phyloP scores from a whole-genome alignment of 1,140 invertebrate genomes.

The Latrodectus geometricus region DNA sequence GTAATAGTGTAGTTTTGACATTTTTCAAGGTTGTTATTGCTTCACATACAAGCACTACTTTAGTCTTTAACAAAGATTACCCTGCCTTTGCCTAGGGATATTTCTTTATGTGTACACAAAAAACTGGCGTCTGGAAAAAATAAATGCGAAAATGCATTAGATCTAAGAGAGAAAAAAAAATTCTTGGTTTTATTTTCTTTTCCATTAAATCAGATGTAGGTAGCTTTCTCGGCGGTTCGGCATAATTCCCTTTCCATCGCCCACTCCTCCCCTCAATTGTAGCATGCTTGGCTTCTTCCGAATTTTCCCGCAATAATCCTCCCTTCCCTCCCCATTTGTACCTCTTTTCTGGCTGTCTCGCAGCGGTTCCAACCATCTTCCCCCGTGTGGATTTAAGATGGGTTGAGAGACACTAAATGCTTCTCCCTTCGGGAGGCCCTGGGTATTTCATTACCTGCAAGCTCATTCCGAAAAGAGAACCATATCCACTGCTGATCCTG shows the following conservation, averaged over 20 bases:
- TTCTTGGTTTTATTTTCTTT: slow-evolving; percentile 10
- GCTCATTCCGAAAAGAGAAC: not conserved
- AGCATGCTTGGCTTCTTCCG: slow-evolving; percentile 37
- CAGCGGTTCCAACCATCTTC: slow-evolving; percentile 17
- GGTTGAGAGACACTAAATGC: slow-evolving; percentile 27
- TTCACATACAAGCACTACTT: no score
- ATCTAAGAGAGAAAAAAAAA: slow-evolving; percentile 10
- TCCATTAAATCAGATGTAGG: slow-evolving; percentile 32
- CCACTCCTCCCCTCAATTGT: slow-evolving; percentile 2
- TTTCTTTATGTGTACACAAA: no score
- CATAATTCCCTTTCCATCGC: slow-evolving; percentile 15
- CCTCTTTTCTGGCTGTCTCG: not conserved
- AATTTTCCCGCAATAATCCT: not conserved
- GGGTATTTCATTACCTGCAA: slow-evolving; percentile 26
- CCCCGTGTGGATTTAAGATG: slow-evolving; percentile 37
- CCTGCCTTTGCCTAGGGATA: no score
- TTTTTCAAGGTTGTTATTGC: no score
- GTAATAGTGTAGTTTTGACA: no score
- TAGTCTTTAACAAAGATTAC: no score
- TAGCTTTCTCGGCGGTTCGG: slow-evolving; percentile 21
- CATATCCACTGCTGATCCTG: no score
- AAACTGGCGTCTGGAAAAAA: no score
- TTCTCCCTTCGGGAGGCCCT: slow-evolving; percentile 4
- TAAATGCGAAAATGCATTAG: slow-evolving; percentile 21
- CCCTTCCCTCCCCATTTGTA: not conserved